Evolutionary conservation across 1,140 invertebrate genomes (phyloP).

Genomic region (Scaptomyza pallida): DNA sequence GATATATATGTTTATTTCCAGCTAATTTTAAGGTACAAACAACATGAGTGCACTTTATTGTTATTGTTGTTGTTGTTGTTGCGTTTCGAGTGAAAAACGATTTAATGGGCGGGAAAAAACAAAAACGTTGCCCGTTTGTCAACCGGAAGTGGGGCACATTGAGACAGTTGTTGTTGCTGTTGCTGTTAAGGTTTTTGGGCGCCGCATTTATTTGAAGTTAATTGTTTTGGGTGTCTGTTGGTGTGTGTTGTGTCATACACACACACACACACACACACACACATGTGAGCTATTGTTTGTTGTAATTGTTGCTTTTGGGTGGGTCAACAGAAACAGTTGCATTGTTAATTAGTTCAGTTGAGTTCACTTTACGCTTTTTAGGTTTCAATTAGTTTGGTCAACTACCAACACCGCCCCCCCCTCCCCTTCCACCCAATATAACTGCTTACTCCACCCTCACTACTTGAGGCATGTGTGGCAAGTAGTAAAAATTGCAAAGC

Average conservation of each 20-base stretch:
- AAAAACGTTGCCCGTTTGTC: conserved; percentile 32
- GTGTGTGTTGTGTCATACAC: background rate
- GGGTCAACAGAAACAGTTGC: conserved; percentile 43
- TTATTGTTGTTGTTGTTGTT: conserved; percentile 31
- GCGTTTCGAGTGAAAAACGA: conserved; percentile 37
- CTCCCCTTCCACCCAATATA: no score
- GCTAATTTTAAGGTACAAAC: background rate
- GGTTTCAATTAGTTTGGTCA: conserved; percentile 48
- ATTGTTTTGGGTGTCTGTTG: conserved; percentile 53
- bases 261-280: background rate
- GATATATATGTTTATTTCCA: background rate
- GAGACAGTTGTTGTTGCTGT: conserved; percentile 2
- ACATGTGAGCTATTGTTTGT: conserved; percentile 14
- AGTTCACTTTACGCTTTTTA: conserved; percentile 56
- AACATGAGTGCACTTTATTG: conserved; percentile 19
- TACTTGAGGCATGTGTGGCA: background rate
- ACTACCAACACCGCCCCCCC: background rate
- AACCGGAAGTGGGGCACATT: conserved; percentile 61
- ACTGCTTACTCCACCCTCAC: background rate
- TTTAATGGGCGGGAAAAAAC: conserved; percentile 66
- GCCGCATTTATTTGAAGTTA: conserved; percentile 33
- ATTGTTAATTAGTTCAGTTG: conserved; percentile 52
- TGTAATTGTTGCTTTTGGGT: background rate
- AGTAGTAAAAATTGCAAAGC: background rate
- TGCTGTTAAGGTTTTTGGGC: conserved; percentile 17